Evolutionary conservation across 1,140 invertebrate genomes (phyloP).

Genomic region (Onthophagus taurus): DNA sequence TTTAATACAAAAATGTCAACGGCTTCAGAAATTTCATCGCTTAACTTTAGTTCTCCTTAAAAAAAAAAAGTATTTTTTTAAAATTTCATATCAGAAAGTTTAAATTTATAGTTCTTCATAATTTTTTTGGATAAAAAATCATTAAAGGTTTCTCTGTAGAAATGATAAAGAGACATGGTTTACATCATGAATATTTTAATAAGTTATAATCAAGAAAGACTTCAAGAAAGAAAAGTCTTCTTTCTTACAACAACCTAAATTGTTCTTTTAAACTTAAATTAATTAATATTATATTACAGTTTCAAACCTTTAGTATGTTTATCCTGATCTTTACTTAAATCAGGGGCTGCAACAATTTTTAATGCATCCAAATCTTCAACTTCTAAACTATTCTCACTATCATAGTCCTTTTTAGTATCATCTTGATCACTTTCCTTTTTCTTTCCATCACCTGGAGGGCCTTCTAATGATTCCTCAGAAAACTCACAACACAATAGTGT

Average conservation of each 20-base stretch:
- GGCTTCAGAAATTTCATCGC: conserved; percentile 13
- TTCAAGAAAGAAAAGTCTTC: too few species aligned
- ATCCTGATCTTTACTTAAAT: conserved; percentile 27
- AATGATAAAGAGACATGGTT: too few species aligned
- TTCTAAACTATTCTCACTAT: conserved; percentile 12
- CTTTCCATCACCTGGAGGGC: conserved; percentile 19
- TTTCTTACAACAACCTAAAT: too few species aligned
- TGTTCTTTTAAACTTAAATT: too few species aligned
- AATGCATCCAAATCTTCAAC: conserved; percentile 25
- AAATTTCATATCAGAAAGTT: too few species aligned
- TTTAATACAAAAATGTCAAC: conserved; percentile 20
- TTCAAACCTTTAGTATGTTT: conserved; percentile 11
- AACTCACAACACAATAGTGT: conserved; percentile 27
- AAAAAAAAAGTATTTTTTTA: too few species aligned
- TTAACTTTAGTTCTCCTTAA: conserved; percentile 16
- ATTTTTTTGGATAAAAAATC: too few species aligned
- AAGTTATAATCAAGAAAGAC: too few species aligned
- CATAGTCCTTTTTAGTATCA: conserved; percentile 13
- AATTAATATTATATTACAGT: too few species aligned
- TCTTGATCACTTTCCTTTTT: conserved; percentile 13
- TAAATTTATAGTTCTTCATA: too few species aligned
- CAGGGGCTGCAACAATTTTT: conserved; percentile 33
- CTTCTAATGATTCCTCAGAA: conserved; percentile 24
- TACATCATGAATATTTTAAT: too few species aligned
- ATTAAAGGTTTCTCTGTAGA: too few species aligned